Percentiles rank a stretch among this genome's conserved stretches.
Evolutionary conservation across 2,888 invertebrate species (phyloP).

Genomic region (Lutraria lutraria): DNA sequence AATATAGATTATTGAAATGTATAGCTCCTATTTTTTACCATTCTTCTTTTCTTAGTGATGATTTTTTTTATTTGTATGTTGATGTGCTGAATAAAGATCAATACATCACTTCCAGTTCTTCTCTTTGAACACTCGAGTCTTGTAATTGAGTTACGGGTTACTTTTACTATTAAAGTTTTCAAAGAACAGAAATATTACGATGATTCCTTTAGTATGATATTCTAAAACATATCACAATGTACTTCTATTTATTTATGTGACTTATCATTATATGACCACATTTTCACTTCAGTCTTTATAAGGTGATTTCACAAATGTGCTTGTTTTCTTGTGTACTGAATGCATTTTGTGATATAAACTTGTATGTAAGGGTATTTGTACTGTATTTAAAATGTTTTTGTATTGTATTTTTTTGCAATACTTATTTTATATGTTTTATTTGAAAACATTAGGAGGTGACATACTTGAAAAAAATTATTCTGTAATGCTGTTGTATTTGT

Average conservation of each 20-base stretch:
- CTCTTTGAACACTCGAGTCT: too few relatives aligned
- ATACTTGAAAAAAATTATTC: not conserved
- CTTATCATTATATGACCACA: too few relatives aligned
- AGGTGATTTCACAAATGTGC: not conserved
- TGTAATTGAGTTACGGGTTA: not conserved
- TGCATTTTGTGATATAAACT: not conserved
- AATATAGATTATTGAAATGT: constrained; percentile 15
- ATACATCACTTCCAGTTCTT: too few relatives aligned
- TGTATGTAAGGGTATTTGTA: not conserved
- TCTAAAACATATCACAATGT: too few relatives aligned
- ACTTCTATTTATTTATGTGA: too few relatives aligned
- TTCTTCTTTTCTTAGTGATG: not conserved
- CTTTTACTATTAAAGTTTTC: too few relatives aligned
- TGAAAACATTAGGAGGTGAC: not conserved
- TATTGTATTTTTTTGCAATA: constrained; percentile 2
- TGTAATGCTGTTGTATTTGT: not conserved
- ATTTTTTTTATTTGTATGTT: not conserved
- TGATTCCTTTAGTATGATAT: too few relatives aligned
- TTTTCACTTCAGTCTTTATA: too few relatives aligned
- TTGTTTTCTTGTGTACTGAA: not conserved
- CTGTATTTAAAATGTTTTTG: too few relatives aligned
- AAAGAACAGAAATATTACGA: not conserved
- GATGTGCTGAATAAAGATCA: not conserved
- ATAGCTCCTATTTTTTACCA: not conserved
- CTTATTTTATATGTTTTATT: not conserved